phyloP scores from a whole-genome alignment of 2,797 vertebrate genomes.

The Antrozous pallidus region DNA sequence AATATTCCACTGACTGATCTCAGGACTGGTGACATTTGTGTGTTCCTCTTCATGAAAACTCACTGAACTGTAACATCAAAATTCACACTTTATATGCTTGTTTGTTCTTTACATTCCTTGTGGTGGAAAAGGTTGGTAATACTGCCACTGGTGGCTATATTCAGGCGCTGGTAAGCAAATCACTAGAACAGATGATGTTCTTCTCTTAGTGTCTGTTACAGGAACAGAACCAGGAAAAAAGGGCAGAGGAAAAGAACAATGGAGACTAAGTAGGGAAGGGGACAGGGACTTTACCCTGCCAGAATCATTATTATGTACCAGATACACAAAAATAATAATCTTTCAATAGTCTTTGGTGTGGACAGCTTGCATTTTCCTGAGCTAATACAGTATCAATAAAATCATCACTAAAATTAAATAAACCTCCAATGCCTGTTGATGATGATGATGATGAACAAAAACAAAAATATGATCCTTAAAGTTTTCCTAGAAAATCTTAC shows the following conservation, averaged over 20 bases:
- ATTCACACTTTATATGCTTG: background rate
- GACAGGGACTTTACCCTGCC: background rate
- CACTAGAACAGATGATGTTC: background rate
- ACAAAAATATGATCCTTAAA: background rate
- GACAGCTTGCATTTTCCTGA: background rate
- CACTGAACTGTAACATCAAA: background rate
- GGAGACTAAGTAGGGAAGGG: fast-evolving
- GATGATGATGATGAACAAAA: background rate
- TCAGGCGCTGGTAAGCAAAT: background rate
- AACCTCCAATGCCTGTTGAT: background rate
- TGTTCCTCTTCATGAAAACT: background rate
- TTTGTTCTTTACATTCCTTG: background rate
- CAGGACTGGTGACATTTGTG: too few species aligned
- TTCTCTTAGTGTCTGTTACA: background rate
- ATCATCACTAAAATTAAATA: background rate
- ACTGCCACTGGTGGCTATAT: background rate
- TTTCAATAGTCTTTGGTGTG: background rate
- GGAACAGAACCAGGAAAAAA: background rate
- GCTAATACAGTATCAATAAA: background rate
- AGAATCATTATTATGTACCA: background rate
- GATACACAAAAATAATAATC: background rate
- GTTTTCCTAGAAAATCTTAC: background rate
- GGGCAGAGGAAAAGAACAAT: background rate
- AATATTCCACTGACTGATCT: background rate
- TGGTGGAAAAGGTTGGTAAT: background rate